phyloP scores from a whole-genome alignment of 1,140 invertebrate genomes.

The Babylonia areolata region DNA sequence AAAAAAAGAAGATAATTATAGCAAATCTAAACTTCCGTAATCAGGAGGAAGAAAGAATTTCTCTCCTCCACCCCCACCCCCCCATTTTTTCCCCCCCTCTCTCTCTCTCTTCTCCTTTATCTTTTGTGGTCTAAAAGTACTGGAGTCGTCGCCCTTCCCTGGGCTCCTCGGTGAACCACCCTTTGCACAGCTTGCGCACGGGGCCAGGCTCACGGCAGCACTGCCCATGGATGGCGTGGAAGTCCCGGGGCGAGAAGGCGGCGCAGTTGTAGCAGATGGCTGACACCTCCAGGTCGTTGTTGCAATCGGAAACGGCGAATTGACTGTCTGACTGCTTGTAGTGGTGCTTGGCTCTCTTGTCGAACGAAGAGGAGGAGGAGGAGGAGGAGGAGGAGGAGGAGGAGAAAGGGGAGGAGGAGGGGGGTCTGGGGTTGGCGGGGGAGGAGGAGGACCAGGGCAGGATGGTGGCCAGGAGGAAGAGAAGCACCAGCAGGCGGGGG shows the following conservation, averaged over 20 bases:
- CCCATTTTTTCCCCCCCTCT: no score
- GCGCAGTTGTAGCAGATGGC: conserved; percentile 29
- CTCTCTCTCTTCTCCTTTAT: no score
- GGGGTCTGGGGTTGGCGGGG: no score
- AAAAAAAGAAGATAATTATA: no score
- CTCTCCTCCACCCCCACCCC: no score
- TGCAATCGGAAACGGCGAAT: neutral
- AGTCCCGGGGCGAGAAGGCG: neutral
- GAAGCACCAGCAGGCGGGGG: neutral
- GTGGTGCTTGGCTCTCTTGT: neutral
- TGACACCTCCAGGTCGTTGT: neutral
- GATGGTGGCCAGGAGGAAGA: neutral
- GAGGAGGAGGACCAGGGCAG: neutral
- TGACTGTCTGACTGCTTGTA: neutral
- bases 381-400: no score
- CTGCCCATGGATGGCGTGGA: neutral
- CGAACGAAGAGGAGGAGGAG: neutral
- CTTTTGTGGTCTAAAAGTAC: neutral
- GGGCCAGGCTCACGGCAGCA: neutral
- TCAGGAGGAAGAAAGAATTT: no score
- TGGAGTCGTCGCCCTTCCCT: neutral
- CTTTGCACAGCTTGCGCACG: neutral
- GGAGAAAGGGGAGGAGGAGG: no score
- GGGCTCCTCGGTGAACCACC: conserved; percentile 1
- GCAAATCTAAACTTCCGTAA: no score